phyloP scores from a whole-genome alignment of 1,140 invertebrate genomes.

The Ladona fulva region DNA sequence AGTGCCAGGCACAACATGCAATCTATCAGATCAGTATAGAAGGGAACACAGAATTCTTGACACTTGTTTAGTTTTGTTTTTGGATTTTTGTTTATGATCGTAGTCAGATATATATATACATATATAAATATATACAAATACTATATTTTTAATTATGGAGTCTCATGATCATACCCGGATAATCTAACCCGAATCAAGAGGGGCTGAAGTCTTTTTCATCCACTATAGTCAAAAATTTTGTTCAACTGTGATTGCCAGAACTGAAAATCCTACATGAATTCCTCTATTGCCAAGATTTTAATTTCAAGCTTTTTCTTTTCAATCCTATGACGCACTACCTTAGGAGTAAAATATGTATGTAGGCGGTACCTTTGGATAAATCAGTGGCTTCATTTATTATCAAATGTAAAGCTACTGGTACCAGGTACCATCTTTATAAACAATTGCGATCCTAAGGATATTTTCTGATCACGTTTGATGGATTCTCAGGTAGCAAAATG shows the following conservation, averaged over 20 bases:
- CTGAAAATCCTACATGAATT: background rate
- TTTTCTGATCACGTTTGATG: background rate
- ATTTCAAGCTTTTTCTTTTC: background rate
- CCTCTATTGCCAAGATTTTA: background rate
- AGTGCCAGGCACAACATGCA: background rate
- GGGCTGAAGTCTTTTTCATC: background rate
- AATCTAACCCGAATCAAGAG: background rate
- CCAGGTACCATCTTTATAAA: background rate
- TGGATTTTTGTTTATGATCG: background rate
- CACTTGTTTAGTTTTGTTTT: background rate
- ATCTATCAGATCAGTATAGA: background rate
- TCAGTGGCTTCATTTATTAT: background rate
- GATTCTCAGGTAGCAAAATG: constrained; percentile 1
- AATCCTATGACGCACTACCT: background rate
- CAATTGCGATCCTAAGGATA: background rate
- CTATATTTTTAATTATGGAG: background rate
- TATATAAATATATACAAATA: background rate
- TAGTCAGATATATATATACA: constrained; percentile 4
- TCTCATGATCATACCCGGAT: background rate
- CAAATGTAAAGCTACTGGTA: background rate
- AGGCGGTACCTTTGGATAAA: background rate
- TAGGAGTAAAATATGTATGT: background rate
- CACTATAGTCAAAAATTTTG: background rate
- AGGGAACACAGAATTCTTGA: background rate
- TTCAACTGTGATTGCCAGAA: background rate